Evolutionary conservation across 1,140 invertebrate genomes (phyloP), one percentile per base, ranked within the genome.

Genomic region (Caenorhabditis latens): DNA sequence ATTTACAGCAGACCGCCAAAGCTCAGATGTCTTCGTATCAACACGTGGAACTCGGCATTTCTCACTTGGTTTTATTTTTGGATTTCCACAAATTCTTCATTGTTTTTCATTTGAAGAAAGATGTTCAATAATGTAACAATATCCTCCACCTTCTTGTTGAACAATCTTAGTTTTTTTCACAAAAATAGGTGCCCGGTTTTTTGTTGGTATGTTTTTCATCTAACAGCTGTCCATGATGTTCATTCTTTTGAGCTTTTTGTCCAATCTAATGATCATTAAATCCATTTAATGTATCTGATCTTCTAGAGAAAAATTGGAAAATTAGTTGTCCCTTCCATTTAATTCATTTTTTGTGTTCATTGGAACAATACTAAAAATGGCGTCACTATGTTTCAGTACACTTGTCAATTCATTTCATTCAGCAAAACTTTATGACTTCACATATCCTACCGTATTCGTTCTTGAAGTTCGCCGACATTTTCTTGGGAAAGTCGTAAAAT

Each of bases 101-200:
- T 43, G 65, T 71, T 71, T 71, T 71, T 46, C 42, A 71, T 8
- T 43, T n/a, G 42, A 67, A 42, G 40, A 67, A 19, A 40, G 32
- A 63, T 16, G 61, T 63, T 63, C 21, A n/a, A 58, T 58, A 58
- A 58, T 58, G 55, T 19, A n/a, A 63, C 61, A 40, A 63, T 63
- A 63, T 40, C 32, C 19, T 4, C n/a, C 7, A n/a, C 8, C 21
- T 63, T 58, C n/a, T 58, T 58, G 32, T 32, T 32, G 32, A 32
- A 32, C 0, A 32, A 32, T 32, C 32, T 1, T 1, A 32, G 32
- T 32, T 32, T 32, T n/a, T 32, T 2, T 32, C 32, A 32, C 32
- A 2, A 32, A 32, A 32, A 32, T 32, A 32, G 2, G 2, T 32
- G 2, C 32, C 32, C 2, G 32, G 32, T 32, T 32, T 32, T 32